These are phyloP conservation scores for Smittia aterrima DNA, from an alignment of 2,888 invertebrate genomes.

Conservation along the genomic window DNA sequence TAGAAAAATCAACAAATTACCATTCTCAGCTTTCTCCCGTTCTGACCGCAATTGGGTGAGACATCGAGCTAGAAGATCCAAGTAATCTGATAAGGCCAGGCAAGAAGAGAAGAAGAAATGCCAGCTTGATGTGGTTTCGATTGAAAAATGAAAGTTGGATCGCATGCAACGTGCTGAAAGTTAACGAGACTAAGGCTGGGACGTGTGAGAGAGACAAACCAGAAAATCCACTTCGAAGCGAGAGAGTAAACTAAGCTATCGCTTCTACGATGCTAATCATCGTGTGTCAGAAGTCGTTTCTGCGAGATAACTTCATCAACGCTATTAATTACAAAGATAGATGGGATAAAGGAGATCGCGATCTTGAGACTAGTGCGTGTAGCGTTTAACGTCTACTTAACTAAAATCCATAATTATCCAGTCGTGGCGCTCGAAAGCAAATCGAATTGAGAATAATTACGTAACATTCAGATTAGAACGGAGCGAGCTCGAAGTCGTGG, in stretches of 20 bases:
- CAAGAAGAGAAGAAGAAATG: neutral
- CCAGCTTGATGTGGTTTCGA: neutral
- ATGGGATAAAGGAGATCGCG: neutral
- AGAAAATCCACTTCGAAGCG: slow-evolving; percentile 19
- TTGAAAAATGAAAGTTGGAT: slow-evolving; percentile 28
- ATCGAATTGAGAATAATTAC: slow-evolving; percentile 14
- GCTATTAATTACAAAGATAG: neutral
- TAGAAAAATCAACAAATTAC: slow-evolving; percentile 1
- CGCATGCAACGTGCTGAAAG: slow-evolving; percentile 20
- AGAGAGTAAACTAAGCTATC: neutral
- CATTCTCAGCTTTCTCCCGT: slow-evolving; percentile 17
- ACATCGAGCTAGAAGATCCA: neutral
- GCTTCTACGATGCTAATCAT: neutral
- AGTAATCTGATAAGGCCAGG: slow-evolving; percentile 16
- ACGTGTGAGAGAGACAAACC: slow-evolving; percentile 13
- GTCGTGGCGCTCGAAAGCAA: neutral
- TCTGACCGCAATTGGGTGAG: slow-evolving; percentile 17
- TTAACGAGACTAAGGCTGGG: slow-evolving; percentile 5
- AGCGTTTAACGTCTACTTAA: neutral
- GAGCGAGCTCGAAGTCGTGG: neutral
- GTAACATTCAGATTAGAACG: slow-evolving; percentile 27
- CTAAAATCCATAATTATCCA: neutral
- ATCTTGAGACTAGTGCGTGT: neutral
- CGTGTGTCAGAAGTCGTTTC: slow-evolving; percentile 10
- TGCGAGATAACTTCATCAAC: slow-evolving; percentile 24